Conservation (phyloP, 2,113 vertebrate species). For the Lamprotornis superbus region DNA sequence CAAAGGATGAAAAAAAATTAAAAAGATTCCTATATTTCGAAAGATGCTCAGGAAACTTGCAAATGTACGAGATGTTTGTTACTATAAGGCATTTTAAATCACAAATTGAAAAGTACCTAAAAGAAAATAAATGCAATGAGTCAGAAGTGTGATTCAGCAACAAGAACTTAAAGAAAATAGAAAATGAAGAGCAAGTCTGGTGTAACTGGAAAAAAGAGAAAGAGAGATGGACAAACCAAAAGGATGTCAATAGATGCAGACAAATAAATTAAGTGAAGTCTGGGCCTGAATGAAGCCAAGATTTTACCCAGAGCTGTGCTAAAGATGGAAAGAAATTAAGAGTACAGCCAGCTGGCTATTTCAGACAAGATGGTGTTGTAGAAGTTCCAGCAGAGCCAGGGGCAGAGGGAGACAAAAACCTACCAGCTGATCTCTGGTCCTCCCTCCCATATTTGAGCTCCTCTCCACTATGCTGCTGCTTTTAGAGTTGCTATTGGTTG, state of each 20-base stretch:
- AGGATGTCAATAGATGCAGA: background rate
- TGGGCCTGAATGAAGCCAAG: background rate
- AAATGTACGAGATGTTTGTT: background rate
- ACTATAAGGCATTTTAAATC: background rate
- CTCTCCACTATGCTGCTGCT: background rate
- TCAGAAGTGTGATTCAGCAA: background rate
- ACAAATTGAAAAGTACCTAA: background rate
- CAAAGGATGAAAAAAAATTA: background rate
- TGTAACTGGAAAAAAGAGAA: background rate
- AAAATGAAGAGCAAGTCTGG: background rate
- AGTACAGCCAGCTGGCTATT: background rate
- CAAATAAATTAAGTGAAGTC: background rate
- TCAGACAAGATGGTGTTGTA: background rate
- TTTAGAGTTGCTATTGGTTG: background rate
- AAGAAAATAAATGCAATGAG: background rate
- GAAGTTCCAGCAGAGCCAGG: background rate
- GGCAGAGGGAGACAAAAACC: background rate
- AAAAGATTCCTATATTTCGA: background rate
- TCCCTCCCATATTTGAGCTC: background rate
- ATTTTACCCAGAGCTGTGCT: background rate
- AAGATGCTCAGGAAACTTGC: background rate
- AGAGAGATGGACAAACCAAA: background rate
- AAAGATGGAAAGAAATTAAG: background rate
- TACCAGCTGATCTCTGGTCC: background rate
- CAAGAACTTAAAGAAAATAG: background rate